Base-by-base conservation (phyloP, 2,797 vertebrate species). In the Lacerta agilis region DNA sequence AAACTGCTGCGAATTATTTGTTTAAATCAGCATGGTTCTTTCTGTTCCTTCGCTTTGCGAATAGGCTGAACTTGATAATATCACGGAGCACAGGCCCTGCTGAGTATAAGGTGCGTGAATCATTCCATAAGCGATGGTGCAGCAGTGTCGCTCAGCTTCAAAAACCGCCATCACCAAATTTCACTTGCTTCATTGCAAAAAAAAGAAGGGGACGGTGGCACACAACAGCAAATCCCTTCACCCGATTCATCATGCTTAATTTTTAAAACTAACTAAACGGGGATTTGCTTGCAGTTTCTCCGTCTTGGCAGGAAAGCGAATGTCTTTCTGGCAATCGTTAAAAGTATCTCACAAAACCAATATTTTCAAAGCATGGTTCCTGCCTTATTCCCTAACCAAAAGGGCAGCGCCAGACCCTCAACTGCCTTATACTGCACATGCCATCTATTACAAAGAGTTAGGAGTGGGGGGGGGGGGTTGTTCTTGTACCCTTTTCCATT, bases 101-200 rank as follows among this genome's bases (percentile, higher is more conserved):
- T 93, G 89, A 69, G 90, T 87, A 94, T 91, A 92, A 92, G 88
- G 36, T 82, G 88, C 89, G 73, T 92, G 0, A 18, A 92, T 92
- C 87, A 73, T 15, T 13, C 10, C 27, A 33, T 33, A 49, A 78
- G 8, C 29, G 13, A 69, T 8, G 23, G 10, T 27, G 18, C 73
- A 25, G 2, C 17, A 2, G 27, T 8, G 49, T 23, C 4, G 8
- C 3, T 33, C n/a, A 55, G 55, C 49, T 2, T 49, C 41, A 29
- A 38, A 38, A 27, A 8, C 9, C 6, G 17, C 43, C 18, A 17
- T 23, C 11, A 15, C n/a, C 25, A 43, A 20, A 33, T 38, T 76
- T 43, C 38, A n/a, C n/a, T 87, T 78, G 92, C 93, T 88, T 87
- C 78, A 27, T 0, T 76, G 45, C 25, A 33, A 85, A 88, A 85